Evolutionary conservation across 2,888 invertebrate species (phyloP), one percentile per base, ranked within the genome.

Genomic region (Drosophila hamatofila): DNA sequence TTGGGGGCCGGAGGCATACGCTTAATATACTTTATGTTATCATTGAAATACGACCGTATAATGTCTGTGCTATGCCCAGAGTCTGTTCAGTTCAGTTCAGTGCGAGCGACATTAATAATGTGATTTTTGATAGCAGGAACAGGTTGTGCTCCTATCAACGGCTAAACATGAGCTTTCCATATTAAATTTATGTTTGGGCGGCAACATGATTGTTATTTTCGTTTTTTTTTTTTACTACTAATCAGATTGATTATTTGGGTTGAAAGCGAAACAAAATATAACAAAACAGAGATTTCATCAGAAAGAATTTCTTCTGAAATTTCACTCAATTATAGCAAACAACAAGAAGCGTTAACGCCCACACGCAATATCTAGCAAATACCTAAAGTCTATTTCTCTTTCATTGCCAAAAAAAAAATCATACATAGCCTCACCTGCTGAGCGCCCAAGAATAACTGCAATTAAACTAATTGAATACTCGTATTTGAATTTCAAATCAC

Each of bases 401-500:
- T 44, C n/a, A n/a, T 58, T 49, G 54, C 48, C 1, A 39, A 54
- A 25, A 37, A 11, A 3, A 25, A 54, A 25, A 37, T 14, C 35
- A 0, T 6, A 25, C 1, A 54, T 44, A 59, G 46, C 68, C 75
- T 56, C 83, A 88, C 81, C 90, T 89, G 89, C 80, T 66, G 66
- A 56, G 63, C 25, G 54, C 49, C 27, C 41, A 65, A 52, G 76
- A 76, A 62, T 71, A 74, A 49, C 69, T 71, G 78, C 85, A 90
- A 88, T 90, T 90, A 90, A 88, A 81, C 83, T 82, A 84, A 90
- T 88, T 87, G 84, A 84, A 78, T 78, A 56, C 75, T 78, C 57
- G 83, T 57, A 83, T 83, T 85, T 85, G 83, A 89, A 90, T 81
- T 88, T 78, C 63, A 80, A 89, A 90, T 90, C 85, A 77, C 72